Percentiles rank a stretch among this genome's conserved stretches.
phyloP scores from a whole-genome alignment of 1,140 invertebrate species.

The Orchesella cincta region DNA sequence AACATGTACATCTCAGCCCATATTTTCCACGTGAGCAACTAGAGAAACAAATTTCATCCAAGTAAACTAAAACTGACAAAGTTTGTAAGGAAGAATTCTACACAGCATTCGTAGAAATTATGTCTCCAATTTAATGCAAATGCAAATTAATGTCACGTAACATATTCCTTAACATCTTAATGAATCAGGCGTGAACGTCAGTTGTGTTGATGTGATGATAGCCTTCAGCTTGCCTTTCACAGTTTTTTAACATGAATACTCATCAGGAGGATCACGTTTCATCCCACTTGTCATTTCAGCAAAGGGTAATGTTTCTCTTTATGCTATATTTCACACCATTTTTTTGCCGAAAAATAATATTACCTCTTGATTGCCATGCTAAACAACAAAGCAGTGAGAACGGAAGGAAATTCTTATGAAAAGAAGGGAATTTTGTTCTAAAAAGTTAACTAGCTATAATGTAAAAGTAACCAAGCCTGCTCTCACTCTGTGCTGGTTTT shows the following conservation, averaged over 20 bases:
- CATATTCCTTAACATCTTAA: background rate
- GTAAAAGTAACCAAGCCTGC: background rate
- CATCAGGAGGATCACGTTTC: background rate
- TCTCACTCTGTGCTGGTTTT: background rate
- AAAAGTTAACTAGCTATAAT: slow-evolving; percentile 11
- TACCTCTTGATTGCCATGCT: background rate
- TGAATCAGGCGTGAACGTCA: background rate
- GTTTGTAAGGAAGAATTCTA: too few relatives aligned
- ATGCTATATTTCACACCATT: slow-evolving; percentile 9
- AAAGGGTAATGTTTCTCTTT: background rate
- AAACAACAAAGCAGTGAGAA: background rate
- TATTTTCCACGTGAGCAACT: too few relatives aligned
- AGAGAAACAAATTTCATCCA: too few relatives aligned
- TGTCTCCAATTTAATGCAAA: too few relatives aligned
- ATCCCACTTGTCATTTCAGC: background rate
- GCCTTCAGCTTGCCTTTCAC: background rate
- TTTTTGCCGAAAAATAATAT: slow-evolving; percentile 1
- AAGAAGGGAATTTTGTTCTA: background rate
- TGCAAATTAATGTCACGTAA: background rate
- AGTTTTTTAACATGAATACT: too few relatives aligned
- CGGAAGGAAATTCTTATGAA: background rate
- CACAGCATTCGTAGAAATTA: too few relatives aligned
- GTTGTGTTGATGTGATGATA: background rate
- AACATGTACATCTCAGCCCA: too few relatives aligned
- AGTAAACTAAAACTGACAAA: too few relatives aligned